Conservation (phyloP, 2,888 invertebrate genomes). For the Andrena trimmerana region DNA sequence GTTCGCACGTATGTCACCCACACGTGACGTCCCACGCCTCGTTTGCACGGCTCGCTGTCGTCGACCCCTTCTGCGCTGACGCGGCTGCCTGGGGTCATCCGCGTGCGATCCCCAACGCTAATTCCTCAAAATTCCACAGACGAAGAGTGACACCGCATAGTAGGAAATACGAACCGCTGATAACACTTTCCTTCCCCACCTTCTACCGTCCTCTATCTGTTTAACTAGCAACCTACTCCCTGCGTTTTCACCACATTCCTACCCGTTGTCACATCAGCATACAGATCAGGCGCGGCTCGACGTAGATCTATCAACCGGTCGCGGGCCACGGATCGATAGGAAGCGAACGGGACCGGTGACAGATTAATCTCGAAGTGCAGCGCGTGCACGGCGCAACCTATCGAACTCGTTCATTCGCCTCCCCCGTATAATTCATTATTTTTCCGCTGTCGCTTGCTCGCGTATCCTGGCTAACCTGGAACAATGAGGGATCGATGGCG, state of each 20-base stretch:
- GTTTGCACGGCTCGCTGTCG: conserved; percentile 29
- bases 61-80: conserved; percentile 19
- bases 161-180: too few relatives aligned
- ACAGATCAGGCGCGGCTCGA: conserved; percentile 69
- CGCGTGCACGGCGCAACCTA: conserved; percentile 64
- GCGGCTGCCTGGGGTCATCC: conserved; percentile 9
- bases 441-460: conserved; percentile 61
- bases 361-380: conserved; percentile 72
- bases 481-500: conserved; percentile 47
- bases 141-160: neutral
- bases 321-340: conserved; percentile 59
- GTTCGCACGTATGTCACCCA: conserved; percentile 70
- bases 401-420: conserved; percentile 51
- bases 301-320: conserved; percentile 71
- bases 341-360: conserved; percentile 70
- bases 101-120: conserved; percentile 44
- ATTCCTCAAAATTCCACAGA: conserved; percentile 15
- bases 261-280: conserved; percentile 61
- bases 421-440: conserved; percentile 70
- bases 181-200: too few relatives aligned
- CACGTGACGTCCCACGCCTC: conserved; percentile 62
- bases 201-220: neutral
- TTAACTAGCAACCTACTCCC: neutral
- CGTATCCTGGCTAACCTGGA: conserved; percentile 46
- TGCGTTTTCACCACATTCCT: conserved; percentile 54